Conservation (phyloP, 2,113 vertebrate species). For the Formicarius rufipectus region DNA sequence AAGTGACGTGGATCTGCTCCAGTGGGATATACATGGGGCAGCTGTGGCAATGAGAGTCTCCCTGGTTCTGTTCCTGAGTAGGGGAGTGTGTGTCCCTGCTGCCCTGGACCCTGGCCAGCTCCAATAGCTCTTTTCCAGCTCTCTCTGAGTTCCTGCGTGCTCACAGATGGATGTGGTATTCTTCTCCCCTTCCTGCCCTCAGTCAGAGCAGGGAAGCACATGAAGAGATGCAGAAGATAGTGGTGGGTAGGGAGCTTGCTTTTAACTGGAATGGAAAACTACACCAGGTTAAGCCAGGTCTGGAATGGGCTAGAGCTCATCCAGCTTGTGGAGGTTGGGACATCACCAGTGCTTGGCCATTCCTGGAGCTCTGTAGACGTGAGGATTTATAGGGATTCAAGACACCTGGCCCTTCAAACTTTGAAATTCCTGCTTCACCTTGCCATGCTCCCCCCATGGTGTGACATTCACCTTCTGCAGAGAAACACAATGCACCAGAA, state of each 20-base stretch:
- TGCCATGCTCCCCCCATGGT: fast-evolving
- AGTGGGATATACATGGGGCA: fast-evolving
- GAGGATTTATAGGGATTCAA: not conserved
- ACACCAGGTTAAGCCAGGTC: fast-evolving
- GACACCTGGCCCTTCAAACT: too few species aligned
- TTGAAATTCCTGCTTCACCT: not conserved
- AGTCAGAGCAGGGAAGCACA: not conserved
- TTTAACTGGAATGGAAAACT: not conserved
- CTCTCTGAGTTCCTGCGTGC: not conserved
- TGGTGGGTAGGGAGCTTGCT: fast-evolving
- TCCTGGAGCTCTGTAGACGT: not conserved
- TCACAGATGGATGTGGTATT: not conserved
- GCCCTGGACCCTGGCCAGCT: not conserved
- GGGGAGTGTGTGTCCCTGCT: not conserved
- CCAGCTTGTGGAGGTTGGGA: not conserved
- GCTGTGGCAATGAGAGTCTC: fast-evolving
- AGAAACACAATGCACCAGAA: fast-evolving
- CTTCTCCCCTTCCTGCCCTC: not conserved
- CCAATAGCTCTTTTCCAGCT: not conserved
- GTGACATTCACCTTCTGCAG: fast-evolving
- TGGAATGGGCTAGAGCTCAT: fast-evolving
- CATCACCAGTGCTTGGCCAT: not conserved
- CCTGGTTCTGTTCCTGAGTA: not conserved
- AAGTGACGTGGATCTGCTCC: not conserved
- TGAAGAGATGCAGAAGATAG: not conserved